phyloP scores from a whole-genome alignment of 2,888 invertebrate genomes.

The Gymnocheta viridis region DNA sequence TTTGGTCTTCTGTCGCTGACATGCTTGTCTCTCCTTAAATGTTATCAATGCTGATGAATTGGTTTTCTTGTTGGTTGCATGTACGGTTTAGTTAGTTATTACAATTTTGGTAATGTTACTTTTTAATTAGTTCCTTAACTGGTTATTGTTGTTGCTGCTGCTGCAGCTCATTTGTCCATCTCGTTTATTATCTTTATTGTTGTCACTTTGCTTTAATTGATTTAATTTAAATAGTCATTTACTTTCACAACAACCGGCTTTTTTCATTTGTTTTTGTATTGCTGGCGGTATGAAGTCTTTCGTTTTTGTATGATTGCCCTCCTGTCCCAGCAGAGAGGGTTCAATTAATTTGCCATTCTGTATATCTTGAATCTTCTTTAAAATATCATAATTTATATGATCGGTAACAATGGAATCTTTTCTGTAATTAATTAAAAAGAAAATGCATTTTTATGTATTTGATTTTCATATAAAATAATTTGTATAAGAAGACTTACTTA shows the following conservation, averaged over 20 bases:
- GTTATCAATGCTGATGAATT: not conserved
- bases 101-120: slow-evolving; percentile 46
- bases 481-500: slow-evolving; percentile 84
- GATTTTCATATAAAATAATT: not conserved
- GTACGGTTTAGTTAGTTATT: slow-evolving; percentile 3
- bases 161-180: not conserved
- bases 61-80: not conserved
- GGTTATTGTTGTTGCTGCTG: slow-evolving; percentile 2
- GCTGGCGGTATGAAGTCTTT: slow-evolving; percentile 92
- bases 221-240: slow-evolving; percentile 74
- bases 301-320: slow-evolving; percentile 89
- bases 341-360: slow-evolving; percentile 88
- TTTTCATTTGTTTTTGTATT: slow-evolving; percentile 84
- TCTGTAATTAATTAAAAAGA: slow-evolving; percentile 81
- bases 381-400: slow-evolving; percentile 94
- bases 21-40: slow-evolving; percentile 16
- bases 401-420: slow-evolving; percentile 95
- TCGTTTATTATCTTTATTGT: slow-evolving; percentile 32
- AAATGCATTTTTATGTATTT: not conserved
- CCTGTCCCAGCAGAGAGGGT: slow-evolving; percentile 89
- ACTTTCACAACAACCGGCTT: slow-evolving; percentile 77
- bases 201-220: slow-evolving; percentile 19
- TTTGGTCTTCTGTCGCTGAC: not conserved
- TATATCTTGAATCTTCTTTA: slow-evolving; percentile 89
- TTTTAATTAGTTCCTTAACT: slow-evolving; percentile 34